These are phyloP conservation scores for Sarcophaga carnaria DNA, from an alignment of 2,888 invertebrate genomes.

Conservation along the genomic window DNA sequence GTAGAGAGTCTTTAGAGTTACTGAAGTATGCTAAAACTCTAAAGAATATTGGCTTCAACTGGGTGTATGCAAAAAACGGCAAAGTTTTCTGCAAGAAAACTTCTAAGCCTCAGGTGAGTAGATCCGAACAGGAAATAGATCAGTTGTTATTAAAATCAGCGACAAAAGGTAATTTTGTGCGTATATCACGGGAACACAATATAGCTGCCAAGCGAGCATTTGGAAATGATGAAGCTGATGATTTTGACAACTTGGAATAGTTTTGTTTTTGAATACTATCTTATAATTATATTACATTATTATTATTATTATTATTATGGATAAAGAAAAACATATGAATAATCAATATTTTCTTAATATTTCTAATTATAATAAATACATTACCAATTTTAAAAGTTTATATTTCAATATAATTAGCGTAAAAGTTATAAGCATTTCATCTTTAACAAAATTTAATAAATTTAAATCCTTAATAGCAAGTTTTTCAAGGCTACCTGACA, in stretches of 20 bases:
- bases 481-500: background rate
- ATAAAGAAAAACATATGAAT: background rate
- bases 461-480: background rate
- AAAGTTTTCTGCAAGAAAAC: background rate
- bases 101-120: background rate
- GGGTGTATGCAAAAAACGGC: too few species aligned
- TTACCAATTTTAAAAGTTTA: background rate
- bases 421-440: conserved; percentile 11
- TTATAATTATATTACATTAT: background rate
- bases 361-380: conserved; percentile 10
- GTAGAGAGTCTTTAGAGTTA: too few species aligned
- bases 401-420: conserved; percentile 27
- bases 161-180: background rate
- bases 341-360: conserved; percentile 14
- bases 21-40: background rate
- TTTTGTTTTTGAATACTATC: background rate
- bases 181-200: background rate
- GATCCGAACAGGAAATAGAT: background rate
- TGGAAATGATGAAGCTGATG: background rate
- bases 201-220: background rate
- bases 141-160: background rate
- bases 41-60: background rate
- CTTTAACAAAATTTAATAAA: background rate
- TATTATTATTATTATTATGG: background rate
- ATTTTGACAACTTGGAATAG: background rate